Percentiles rank a stretch among this genome's conserved stretches.
Conservation (phyloP, 2,888 invertebrate genomes). For the Andrena minutula region DNA sequence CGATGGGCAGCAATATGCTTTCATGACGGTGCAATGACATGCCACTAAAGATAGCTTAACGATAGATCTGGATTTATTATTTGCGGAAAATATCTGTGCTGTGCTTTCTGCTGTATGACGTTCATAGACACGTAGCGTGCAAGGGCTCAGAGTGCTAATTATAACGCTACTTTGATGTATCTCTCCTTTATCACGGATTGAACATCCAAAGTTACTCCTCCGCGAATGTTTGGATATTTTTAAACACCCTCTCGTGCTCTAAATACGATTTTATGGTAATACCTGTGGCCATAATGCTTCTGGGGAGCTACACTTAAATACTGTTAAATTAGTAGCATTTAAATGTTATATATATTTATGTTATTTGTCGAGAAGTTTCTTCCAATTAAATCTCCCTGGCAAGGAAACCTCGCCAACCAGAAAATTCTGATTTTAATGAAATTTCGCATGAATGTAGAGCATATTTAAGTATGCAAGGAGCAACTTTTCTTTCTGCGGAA, state of each 20-base stretch:
- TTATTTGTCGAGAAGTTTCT: not conserved
- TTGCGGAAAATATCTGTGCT: slow-evolving; percentile 32
- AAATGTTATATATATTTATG: not conserved
- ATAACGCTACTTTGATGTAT: slow-evolving; percentile 11
- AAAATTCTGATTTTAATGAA: no score
- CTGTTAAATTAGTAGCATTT: no score
- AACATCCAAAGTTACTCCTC: not conserved
- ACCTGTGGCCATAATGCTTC: no score
- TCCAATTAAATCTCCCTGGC: no score
- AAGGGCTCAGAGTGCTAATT: slow-evolving; percentile 21
- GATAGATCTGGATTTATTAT: slow-evolving; percentile 43
- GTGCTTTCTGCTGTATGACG: slow-evolving; percentile 16
- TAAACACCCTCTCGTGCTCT: not conserved
- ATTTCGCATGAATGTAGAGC: no score
- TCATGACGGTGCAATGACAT: slow-evolving; percentile 61
- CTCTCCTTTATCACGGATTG: not conserved
- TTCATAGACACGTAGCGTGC: not conserved
- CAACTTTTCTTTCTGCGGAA: no score
- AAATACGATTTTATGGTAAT: not conserved
- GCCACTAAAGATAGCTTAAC: slow-evolving; percentile 35
- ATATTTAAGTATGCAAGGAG: no score
- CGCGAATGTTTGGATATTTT: not conserved
- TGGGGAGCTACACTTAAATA: not conserved
- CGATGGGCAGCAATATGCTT: slow-evolving; percentile 36
- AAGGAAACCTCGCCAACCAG: no score